Conservation (phyloP, 2,797 vertebrate genomes). For the Channa striata region DNA sequence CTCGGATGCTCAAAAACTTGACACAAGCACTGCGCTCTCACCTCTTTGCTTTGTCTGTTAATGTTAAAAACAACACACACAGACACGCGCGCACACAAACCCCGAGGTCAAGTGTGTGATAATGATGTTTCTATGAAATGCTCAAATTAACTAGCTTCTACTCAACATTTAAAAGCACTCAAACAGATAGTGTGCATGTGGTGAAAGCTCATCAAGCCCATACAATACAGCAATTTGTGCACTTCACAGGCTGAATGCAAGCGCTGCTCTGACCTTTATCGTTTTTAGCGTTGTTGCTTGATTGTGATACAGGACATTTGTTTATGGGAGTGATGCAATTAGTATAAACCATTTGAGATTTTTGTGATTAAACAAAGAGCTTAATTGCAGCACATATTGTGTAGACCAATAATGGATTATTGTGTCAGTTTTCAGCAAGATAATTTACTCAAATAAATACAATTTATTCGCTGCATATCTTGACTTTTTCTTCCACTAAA, state of each 20-base stretch:
- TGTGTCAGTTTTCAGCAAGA: no score
- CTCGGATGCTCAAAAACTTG: no score
- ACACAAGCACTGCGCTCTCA: neutral
- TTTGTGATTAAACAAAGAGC: no score
- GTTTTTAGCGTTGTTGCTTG: neutral
- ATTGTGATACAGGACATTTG: neutral
- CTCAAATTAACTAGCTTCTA: slow-evolving; percentile 25
- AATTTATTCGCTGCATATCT: no score
- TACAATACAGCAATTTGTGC: slow-evolving; percentile 21
- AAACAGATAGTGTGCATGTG: neutral
- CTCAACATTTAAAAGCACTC: slow-evolving; percentile 60
- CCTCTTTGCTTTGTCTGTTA: neutral
- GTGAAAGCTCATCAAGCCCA: slow-evolving; percentile 26
- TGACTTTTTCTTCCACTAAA: no score
- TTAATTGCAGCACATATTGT: no score
- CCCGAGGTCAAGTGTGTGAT: slow-evolving; percentile 55
- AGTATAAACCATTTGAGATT: neutral
- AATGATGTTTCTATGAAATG: slow-evolving; percentile 36
- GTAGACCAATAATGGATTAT: no score
- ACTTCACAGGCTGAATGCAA: slow-evolving; percentile 26
- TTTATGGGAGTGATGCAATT: neutral
- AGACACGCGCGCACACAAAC: neutral
- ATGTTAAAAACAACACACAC: slow-evolving; percentile 5
- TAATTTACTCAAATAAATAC: no score
- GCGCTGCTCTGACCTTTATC: slow-evolving; percentile 19